phyloP scores from a whole-genome alignment of 23 tunicate species.

The Halocynthia aurantium region DNA sequence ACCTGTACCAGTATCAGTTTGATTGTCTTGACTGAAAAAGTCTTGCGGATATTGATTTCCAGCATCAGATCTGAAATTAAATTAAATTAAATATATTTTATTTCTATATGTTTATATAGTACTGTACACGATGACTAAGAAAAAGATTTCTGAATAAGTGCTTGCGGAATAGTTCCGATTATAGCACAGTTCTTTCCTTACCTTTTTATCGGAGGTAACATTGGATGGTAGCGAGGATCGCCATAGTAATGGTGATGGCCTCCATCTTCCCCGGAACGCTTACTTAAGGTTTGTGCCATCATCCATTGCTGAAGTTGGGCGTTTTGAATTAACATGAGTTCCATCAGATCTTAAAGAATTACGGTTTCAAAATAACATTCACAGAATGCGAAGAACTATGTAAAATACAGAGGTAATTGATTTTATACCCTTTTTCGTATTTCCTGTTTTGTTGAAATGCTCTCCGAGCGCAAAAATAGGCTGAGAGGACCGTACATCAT shows the following conservation, averaged over 20 bases:
- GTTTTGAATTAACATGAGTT: constrained; percentile 90
- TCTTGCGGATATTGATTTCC: constrained; percentile 95
- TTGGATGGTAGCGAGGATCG: constrained; percentile 9
- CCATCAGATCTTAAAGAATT: constrained; percentile 63
- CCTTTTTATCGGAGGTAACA: constrained; percentile 73
- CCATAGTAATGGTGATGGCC: constrained; percentile 66
- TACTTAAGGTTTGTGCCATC: constrained; percentile 85
- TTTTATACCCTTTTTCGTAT: constrained; percentile 80
- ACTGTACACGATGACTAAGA: neutral
- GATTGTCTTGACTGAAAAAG: constrained; percentile 27
- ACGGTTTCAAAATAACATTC: neutral
- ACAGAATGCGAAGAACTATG: neutral
- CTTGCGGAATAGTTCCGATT: neutral
- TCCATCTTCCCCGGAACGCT: constrained; percentile 37
- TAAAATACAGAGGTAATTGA: neutral
- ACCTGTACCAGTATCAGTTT: too few species aligned
- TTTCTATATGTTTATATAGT: neutral
- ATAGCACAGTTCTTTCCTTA: neutral
- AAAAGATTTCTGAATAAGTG: neutral
- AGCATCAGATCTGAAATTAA: constrained; percentile 53
- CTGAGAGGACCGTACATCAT: constrained; percentile 17
- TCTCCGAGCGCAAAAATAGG: constrained; percentile 41
- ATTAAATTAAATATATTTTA: too few species aligned
- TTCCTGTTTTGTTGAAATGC: constrained; percentile 63
- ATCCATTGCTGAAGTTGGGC: constrained; percentile 97